phyloP scores from a whole-genome alignment of 2,113 vertebrate species.

The Passerina amoena region DNA sequence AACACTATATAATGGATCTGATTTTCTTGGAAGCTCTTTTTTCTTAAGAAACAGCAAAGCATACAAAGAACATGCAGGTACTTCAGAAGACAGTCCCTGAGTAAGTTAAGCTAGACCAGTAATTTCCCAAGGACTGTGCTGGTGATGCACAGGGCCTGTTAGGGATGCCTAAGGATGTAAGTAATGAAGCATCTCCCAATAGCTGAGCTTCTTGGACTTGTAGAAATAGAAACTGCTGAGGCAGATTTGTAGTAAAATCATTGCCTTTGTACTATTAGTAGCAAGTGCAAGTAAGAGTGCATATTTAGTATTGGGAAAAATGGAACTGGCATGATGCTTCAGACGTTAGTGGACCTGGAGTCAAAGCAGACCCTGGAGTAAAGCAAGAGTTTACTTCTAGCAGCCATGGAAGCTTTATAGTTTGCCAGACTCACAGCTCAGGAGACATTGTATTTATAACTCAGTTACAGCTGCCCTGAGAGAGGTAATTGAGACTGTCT shows the following conservation, averaged over 20 bases:
- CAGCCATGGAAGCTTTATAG: background rate
- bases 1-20: background rate
- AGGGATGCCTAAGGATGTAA: background rate
- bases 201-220: background rate
- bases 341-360: background rate
- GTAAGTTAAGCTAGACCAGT: background rate
- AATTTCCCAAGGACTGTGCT: background rate
- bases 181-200: background rate
- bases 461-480: background rate
- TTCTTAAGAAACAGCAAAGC: background rate
- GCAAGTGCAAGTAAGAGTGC: background rate
- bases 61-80: background rate
- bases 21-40: background rate
- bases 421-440: background rate
- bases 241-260: background rate
- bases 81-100: background rate
- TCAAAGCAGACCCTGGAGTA: background rate
- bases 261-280: background rate
- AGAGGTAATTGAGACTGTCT: background rate
- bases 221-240: background rate
- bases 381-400: background rate
- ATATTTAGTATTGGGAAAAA: background rate
- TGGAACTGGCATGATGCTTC: background rate
- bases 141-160: background rate
- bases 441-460: background rate